Percentiles rank a stretch among this genome's conserved stretches.
phyloP scores from a whole-genome alignment of 2,888 invertebrate genomes.

The Melinaea menophilus region DNA sequence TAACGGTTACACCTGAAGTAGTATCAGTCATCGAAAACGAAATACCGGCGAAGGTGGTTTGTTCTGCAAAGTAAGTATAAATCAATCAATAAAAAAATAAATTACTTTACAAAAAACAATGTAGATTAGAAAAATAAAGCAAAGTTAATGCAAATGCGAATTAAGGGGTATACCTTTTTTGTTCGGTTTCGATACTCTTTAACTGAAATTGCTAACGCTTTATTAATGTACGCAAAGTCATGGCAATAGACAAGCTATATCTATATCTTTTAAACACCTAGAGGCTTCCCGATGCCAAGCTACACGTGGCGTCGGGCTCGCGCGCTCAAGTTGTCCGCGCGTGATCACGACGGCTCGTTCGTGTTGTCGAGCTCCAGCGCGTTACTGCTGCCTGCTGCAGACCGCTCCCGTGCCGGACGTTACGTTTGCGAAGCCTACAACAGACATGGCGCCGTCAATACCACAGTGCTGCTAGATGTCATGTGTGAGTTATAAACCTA shows the following conservation, averaged over 20 bases:
- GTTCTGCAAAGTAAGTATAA: slow-evolving; percentile 64
- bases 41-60: slow-evolving; percentile 66
- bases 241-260: not conserved
- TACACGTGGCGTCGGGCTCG: slow-evolving; percentile 85
- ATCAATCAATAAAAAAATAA: no score
- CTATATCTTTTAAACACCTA: slow-evolving; percentile 34
- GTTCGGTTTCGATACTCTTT: no score
- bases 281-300: slow-evolving; percentile 83
- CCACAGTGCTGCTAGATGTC: slow-evolving; percentile 86
- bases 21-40: slow-evolving; percentile 69
- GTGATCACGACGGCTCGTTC: slow-evolving; percentile 56
- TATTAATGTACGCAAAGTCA: not conserved
- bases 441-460: slow-evolving; percentile 85
- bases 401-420: slow-evolving; percentile 84
- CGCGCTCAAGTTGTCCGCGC: slow-evolving; percentile 43
- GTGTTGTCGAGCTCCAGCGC: slow-evolving; percentile 63
- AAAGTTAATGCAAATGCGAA: no score
- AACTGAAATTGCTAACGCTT: no score
- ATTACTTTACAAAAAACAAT: no score
- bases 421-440: slow-evolving; percentile 89
- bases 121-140: no score
- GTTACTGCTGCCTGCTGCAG: slow-evolving; percentile 79
- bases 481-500: slow-evolving; percentile 82
- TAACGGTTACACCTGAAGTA: slow-evolving; percentile 80
- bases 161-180: no score